Conservation (phyloP, 2,797 vertebrate genomes). For the Crocidura indochinensis region DNA sequence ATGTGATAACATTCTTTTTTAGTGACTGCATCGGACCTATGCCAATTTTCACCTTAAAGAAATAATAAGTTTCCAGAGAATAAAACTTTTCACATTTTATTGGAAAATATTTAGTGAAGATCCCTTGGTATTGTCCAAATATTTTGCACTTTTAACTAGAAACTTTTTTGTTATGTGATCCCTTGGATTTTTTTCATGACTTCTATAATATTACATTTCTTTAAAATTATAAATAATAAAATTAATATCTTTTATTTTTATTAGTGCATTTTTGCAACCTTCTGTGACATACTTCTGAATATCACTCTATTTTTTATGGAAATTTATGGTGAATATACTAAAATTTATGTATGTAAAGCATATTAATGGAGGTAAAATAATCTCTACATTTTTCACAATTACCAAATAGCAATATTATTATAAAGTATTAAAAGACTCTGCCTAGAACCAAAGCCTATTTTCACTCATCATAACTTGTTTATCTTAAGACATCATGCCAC, state of each 20-base stretch:
- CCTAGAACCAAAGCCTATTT: not conserved
- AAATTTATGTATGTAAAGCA: conserved; percentile 19
- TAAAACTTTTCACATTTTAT: not conserved
- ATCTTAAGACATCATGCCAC: not conserved
- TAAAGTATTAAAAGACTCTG: conserved; percentile 2
- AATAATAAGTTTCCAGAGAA: not conserved
- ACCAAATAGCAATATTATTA: not conserved
- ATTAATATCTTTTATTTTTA: not conserved
- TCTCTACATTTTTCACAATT: not conserved
- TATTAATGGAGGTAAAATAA: not conserved
- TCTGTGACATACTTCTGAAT: not conserved
- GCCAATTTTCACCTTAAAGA: not conserved
- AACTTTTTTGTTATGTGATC: not conserved
- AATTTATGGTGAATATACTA: not conserved
- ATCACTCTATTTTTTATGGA: not conserved
- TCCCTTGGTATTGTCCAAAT: too few species aligned
- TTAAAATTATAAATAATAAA: not conserved
- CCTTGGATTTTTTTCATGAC: not conserved
- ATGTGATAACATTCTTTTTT: not conserved
- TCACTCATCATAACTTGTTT: not conserved
- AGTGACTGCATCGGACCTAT: not conserved
- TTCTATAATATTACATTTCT: too few species aligned
- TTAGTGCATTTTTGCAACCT: not conserved
- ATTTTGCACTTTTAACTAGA: not conserved
- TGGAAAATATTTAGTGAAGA: not conserved